These are phyloP conservation scores for Trissoscelio sp. DNA, from an alignment of 2,888 invertebrate species.

Conservation along the genomic window DNA sequence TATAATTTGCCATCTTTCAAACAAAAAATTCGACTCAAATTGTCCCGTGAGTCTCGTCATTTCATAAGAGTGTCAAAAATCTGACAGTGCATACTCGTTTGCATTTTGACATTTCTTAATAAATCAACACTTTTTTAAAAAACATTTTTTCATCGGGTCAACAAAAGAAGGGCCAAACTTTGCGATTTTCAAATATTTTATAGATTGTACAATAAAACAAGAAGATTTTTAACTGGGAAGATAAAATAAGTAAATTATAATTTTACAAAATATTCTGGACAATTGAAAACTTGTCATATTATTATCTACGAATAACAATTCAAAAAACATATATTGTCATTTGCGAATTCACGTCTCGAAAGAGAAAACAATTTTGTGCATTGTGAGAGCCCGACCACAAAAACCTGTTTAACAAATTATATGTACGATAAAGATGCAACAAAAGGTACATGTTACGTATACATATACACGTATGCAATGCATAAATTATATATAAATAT, in stretches of 20 bases:
- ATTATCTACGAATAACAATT: not conserved
- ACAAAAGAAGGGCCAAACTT: slow-evolving; percentile 35
- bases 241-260: not conserved
- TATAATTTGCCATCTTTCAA: slow-evolving; percentile 31
- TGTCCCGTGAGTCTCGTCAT: not conserved
- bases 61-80: slow-evolving; percentile 22
- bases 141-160: slow-evolving; percentile 16
- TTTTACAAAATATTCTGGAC: not conserved
- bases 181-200: slow-evolving; percentile 39
- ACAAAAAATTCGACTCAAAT: slow-evolving; percentile 5
- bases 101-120: slow-evolving; percentile 31
- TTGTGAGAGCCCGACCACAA: slow-evolving; percentile 55
- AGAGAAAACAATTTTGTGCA: slow-evolving; percentile 53
- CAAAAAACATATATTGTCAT: slow-evolving; percentile 16
- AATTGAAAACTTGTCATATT: not conserved
- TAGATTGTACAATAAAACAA: not conserved
- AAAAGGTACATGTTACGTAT: slow-evolving; percentile 67
- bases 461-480: slow-evolving; percentile 62
- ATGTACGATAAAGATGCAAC: slow-evolving; percentile 62
- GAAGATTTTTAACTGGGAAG: not conserved
- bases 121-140: slow-evolving; percentile 27
- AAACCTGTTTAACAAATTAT: slow-evolving; percentile 61
- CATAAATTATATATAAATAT: slow-evolving; percentile 63
- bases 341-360: slow-evolving; percentile 42
- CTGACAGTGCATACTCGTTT: not conserved